These are phyloP conservation scores for Xiphophorus hellerii DNA, from an alignment of 2,113 vertebrate genomes.

Conservation along the genomic window DNA sequence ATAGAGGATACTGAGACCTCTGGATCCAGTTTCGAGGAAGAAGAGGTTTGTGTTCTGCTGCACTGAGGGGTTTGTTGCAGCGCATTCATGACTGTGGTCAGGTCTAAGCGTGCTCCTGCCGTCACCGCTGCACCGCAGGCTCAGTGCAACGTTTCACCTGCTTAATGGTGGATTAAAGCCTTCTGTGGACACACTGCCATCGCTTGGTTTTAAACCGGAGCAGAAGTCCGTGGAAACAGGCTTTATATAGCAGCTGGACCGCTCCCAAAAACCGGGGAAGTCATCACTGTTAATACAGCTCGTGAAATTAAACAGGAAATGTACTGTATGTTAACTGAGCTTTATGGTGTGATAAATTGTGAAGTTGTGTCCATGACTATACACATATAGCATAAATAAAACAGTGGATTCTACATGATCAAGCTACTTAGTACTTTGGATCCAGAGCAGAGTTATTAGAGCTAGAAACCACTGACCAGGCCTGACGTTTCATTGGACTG, in stretches of 20 bases:
- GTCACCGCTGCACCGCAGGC: slow-evolving; percentile 45
- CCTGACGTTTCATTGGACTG: no score
- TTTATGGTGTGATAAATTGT: slow-evolving; percentile 26
- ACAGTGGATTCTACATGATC: neutral
- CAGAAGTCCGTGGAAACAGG: slow-evolving; percentile 70
- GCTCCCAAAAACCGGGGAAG: slow-evolving; percentile 59
- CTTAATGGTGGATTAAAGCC: slow-evolving; percentile 70
- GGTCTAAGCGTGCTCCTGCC: slow-evolving; percentile 50
- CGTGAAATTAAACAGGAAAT: slow-evolving; percentile 41
- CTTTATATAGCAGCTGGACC: slow-evolving; percentile 72
- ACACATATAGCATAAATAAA: neutral
- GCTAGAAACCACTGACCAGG: no score
- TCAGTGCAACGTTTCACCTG: slow-evolving; percentile 62
- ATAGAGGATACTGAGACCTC: slow-evolving; percentile 80
- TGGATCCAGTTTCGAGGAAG: slow-evolving; percentile 70
- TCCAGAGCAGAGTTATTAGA: no score
- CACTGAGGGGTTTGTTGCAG: slow-evolving; percentile 52
- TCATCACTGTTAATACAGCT: slow-evolving; percentile 31
- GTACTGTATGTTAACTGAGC: slow-evolving; percentile 2
- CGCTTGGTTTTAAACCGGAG: slow-evolving; percentile 52
- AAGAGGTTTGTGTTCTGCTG: slow-evolving; percentile 70
- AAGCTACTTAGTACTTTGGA: neutral
- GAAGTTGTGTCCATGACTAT: neutral
- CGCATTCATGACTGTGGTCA: slow-evolving; percentile 71
- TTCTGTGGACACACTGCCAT: slow-evolving; percentile 57